phyloP scores from a whole-genome alignment of 2,797 vertebrate genomes.

The Zenarchopterus dispar region DNA sequence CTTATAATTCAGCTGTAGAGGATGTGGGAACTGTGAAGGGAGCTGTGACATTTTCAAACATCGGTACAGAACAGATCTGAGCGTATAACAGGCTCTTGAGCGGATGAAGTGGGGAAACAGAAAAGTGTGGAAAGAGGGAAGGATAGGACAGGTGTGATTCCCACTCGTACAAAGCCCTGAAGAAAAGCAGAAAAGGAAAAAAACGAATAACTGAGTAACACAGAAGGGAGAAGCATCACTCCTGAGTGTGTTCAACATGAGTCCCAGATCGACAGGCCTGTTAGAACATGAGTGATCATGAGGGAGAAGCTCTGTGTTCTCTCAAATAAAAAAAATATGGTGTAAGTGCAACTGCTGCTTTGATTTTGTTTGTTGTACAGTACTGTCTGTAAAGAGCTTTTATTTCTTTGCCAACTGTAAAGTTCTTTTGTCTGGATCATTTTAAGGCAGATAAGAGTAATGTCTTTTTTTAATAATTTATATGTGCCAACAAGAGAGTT shows the following conservation, averaged over 20 bases:
- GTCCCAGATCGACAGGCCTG: constrained; percentile 66
- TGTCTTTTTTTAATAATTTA: too few species aligned
- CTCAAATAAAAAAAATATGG: constrained; percentile 18
- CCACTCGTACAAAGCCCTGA: constrained; percentile 27
- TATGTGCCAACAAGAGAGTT: too few species aligned
- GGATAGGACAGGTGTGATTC: constrained; percentile 63
- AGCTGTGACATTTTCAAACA: constrained; percentile 32
- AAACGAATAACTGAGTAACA: constrained; percentile 8
- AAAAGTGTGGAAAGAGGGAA: constrained; percentile 25
- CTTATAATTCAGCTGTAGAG: not conserved
- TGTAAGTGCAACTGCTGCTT: not conserved
- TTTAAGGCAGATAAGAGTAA: too few species aligned
- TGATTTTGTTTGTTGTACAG: constrained; percentile 15
- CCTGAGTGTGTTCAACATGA: constrained; percentile 29
- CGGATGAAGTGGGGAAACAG: not conserved
- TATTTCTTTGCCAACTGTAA: not conserved
- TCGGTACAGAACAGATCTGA: not conserved
- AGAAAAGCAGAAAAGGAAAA: constrained; percentile 20
- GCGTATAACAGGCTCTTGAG: not conserved
- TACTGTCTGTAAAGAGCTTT: not conserved
- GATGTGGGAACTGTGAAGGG: constrained; percentile 8
- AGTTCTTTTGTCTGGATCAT: too few species aligned
- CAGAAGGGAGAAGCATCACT: constrained; percentile 28
- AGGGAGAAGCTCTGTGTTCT: constrained; percentile 30
- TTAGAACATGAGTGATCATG: constrained; percentile 22